Percentiles rank a stretch among this genome's conserved stretches.
phyloP scores from a whole-genome alignment of 1,140 invertebrate species.

The Pogonognathellus flavescens region DNA sequence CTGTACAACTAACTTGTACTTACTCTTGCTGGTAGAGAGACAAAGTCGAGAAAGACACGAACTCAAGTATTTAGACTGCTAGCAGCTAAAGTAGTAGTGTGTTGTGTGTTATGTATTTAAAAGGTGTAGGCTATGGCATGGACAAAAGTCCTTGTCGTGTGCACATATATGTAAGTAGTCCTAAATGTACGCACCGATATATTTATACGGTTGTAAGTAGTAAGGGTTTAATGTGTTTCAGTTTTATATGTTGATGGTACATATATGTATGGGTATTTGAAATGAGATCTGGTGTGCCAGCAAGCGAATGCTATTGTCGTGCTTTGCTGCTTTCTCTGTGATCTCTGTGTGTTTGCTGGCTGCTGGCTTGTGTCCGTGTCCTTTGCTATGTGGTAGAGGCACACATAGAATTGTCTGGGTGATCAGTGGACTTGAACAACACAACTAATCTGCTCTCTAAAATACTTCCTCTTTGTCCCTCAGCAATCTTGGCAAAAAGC shows the following conservation, averaged over 20 bases:
- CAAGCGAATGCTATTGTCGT: background rate
- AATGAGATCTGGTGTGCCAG: background rate
- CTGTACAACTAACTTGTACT: background rate
- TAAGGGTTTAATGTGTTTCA: too few relatives aligned
- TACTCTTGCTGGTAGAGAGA: background rate
- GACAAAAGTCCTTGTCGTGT: too few relatives aligned
- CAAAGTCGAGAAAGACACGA: background rate
- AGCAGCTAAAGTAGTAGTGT: background rate
- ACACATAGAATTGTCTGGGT: conserved; percentile 43
- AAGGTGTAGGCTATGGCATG: background rate
- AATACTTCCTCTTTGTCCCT: conserved; percentile 47
- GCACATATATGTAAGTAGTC: background rate
- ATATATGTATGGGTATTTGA: too few relatives aligned
- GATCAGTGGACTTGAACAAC: conserved; percentile 59
- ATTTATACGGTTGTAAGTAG: too few relatives aligned
- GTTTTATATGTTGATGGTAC: too few relatives aligned
- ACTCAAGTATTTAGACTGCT: background rate
- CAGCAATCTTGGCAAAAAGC: conserved; percentile 53
- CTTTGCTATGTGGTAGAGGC: conserved; percentile 12
- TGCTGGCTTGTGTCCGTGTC: background rate
- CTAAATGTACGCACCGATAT: background rate
- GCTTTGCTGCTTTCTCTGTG: conserved; percentile 31
- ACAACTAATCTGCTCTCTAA: conserved; percentile 48
- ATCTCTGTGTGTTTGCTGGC: background rate
- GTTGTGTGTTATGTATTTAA: background rate